These are phyloP conservation scores for Stenopsyche tienmushanensis DNA, from an alignment of 1,140 invertebrate species.

Conservation along the genomic window DNA sequence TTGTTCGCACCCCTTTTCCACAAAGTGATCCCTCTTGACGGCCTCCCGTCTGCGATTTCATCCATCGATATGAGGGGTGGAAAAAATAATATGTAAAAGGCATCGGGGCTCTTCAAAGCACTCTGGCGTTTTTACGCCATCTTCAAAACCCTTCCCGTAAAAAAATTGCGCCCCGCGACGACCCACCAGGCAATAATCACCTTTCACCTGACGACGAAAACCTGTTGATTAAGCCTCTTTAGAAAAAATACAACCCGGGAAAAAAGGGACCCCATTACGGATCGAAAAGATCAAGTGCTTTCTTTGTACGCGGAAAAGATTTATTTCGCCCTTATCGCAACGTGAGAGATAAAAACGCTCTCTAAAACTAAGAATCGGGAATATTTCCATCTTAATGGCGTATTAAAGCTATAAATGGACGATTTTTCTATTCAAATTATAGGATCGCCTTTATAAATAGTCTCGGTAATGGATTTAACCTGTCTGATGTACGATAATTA, in stretches of 20 bases:
- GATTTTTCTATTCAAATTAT: no score
- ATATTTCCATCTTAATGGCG: slow-evolving; percentile 24
- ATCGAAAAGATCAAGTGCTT: slow-evolving; percentile 34
- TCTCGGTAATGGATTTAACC: no score
- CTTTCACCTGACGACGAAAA: slow-evolving; percentile 9
- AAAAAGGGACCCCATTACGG: slow-evolving; percentile 22
- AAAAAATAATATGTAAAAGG: slow-evolving; percentile 32
- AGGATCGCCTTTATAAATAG: no score
- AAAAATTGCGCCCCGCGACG: slow-evolving; percentile 12
- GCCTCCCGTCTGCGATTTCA: no score
- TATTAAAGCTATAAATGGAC: no score
- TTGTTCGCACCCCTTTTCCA: slow-evolving; percentile 35
- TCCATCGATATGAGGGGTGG: slow-evolving; percentile 32
- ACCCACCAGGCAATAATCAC: slow-evolving; percentile 30
- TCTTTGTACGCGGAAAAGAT: slow-evolving; percentile 27
- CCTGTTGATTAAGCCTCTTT: slow-evolving; percentile 29
- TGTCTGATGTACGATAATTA: no score
- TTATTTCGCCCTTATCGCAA: slow-evolving; percentile 32
- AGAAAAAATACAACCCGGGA: slow-evolving; percentile 7
- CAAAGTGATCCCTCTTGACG: slow-evolving; percentile 22
- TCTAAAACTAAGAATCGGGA: not conserved
- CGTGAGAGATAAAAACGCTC: slow-evolving; percentile 21
- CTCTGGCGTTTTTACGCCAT: no score
- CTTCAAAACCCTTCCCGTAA: not conserved
- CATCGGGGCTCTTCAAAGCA: not conserved